phyloP scores from a whole-genome alignment of 2,888 invertebrate species.

The Diachrysia chrysitis region DNA sequence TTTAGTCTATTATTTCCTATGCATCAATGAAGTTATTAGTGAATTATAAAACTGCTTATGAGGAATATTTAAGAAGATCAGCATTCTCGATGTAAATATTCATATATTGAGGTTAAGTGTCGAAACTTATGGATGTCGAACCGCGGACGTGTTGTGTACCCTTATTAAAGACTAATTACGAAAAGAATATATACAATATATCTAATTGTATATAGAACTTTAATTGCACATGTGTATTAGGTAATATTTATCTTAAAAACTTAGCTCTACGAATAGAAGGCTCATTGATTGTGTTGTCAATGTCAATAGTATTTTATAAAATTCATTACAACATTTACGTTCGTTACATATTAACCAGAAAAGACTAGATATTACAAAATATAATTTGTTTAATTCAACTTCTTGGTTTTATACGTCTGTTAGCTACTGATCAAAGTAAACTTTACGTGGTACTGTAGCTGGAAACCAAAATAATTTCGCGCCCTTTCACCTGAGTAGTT shows the following conservation, averaged over 20 bases:
- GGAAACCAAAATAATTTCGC: slow-evolving; percentile 81
- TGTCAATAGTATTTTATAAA: slow-evolving; percentile 67
- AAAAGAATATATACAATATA: slow-evolving; percentile 31
- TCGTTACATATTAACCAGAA: not conserved
- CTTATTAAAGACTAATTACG: slow-evolving; percentile 48
- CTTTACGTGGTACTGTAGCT: slow-evolving; percentile 52
- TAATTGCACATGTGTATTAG: slow-evolving; percentile 28
- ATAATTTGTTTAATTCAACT: not conserved
- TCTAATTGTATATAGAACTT: slow-evolving; percentile 14
- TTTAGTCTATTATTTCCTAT: slow-evolving; percentile 33
- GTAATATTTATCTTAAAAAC: slow-evolving; percentile 57
- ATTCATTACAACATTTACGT: slow-evolving; percentile 25
- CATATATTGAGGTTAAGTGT: slow-evolving; percentile 86
- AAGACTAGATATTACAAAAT: not conserved
- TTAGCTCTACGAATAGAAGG: slow-evolving; percentile 57
- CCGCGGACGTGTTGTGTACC: slow-evolving; percentile 63
- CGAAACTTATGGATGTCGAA: slow-evolving; percentile 73
- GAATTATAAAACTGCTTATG: slow-evolving; percentile 33
- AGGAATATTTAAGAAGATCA: slow-evolving; percentile 50
- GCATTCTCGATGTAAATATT: slow-evolving; percentile 72
- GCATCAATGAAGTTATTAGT: slow-evolving; percentile 28
- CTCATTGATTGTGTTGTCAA: slow-evolving; percentile 79
- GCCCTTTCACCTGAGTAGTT: slow-evolving; percentile 83
- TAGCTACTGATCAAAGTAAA: slow-evolving; percentile 52
- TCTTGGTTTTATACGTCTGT: slow-evolving; percentile 9